These are phyloP conservation scores for Orthosia gothica DNA, from an alignment of 2,888 invertebrate species.

Conservation along the genomic window DNA sequence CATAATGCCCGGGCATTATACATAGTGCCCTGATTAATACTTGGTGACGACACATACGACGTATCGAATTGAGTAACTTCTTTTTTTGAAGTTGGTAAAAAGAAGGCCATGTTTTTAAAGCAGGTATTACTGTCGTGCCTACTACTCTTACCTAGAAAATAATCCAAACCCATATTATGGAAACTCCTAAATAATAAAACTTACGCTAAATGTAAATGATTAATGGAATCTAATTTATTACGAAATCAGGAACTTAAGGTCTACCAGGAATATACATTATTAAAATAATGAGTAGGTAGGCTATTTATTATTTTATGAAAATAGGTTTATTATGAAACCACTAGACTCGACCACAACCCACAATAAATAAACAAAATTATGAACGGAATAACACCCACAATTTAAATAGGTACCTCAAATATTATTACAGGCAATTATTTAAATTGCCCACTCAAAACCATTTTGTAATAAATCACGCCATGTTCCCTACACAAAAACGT, in stretches of 20 bases:
- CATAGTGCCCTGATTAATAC: too few species aligned
- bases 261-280: background rate
- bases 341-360: background rate
- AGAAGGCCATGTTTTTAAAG: background rate
- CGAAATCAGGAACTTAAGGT: background rate
- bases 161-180: background rate
- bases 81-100: too few species aligned
- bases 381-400: background rate
- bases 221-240: background rate
- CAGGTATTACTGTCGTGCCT: background rate
- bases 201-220: background rate
- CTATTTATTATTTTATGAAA: background rate
- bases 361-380: background rate
- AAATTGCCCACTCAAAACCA: slow-evolving; percentile 29
- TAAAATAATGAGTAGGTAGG: background rate
- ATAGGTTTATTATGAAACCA: background rate
- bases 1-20: too few species aligned
- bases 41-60: too few species aligned
- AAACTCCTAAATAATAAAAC: background rate
- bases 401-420: background rate
- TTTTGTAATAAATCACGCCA: slow-evolving; percentile 38
- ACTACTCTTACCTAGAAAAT: background rate
- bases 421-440: slow-evolving; percentile 8
- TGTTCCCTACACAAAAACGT: slow-evolving; percentile 48
- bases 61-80: too few species aligned